Conservation (phyloP, 2,888 invertebrate species). For the Aelia acuminata region DNA sequence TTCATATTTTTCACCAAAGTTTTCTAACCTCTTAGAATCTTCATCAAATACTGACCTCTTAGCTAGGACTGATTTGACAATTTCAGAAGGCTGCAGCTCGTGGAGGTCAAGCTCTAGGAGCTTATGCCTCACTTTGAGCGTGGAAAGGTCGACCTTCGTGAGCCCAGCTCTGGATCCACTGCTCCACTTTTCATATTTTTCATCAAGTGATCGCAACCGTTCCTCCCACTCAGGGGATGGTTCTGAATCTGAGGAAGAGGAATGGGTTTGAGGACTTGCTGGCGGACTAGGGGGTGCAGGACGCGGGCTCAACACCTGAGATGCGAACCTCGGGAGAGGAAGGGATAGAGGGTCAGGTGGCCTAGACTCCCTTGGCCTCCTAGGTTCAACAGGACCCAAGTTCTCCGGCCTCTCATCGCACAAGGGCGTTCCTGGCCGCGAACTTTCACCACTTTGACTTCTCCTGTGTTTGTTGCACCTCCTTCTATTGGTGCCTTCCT, state of each 20-base stretch:
- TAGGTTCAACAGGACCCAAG: conserved; percentile 81
- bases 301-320: conserved; percentile 74
- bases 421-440: conserved; percentile 87
- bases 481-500: conserved; percentile 68
- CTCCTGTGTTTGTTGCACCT: conserved; percentile 71
- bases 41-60: conserved; percentile 96
- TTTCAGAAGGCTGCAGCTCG: conserved; percentile 92
- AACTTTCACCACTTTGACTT: conserved; percentile 73
- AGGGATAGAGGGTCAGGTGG: conserved; percentile 81
- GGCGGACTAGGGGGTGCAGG: conserved; percentile 73
- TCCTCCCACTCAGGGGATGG: conserved; percentile 87
- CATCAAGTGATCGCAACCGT: conserved; percentile 91
- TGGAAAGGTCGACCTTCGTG: conserved; percentile 67
- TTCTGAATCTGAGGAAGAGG: conserved; percentile 82
- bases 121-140: conserved; percentile 78
- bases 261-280: conserved; percentile 77
- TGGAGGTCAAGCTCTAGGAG: conserved; percentile 84
- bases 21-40: conserved; percentile 92
- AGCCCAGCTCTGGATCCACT: conserved; percentile 72
- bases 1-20: conserved; percentile 87
- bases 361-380: conserved; percentile 78
- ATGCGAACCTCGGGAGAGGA: conserved; percentile 91
- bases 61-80: conserved; percentile 91
- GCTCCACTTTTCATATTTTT: conserved; percentile 93
- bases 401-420: conserved; percentile 86